These are phyloP conservation scores for Wiebesia pumilae DNA, from an alignment of 1,140 invertebrate species.

Conservation along the genomic window DNA sequence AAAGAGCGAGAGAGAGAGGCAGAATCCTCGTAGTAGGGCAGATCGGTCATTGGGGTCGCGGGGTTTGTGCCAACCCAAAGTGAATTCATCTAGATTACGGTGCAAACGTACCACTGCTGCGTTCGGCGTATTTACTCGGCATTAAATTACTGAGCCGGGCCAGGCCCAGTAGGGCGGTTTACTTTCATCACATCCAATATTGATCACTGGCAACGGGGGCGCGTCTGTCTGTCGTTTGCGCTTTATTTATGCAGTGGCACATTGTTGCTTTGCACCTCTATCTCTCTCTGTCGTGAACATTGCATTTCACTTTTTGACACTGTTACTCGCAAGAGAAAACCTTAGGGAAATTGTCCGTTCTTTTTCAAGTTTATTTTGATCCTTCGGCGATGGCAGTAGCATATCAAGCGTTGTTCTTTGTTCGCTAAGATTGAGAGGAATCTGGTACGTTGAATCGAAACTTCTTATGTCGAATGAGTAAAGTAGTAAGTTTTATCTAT, in stretches of 20 bases:
- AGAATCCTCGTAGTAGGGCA: no score
- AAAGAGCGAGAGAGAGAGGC: background rate
- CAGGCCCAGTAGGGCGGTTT: conserved; percentile 60
- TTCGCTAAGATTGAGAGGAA: no score
- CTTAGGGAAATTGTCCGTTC: no score
- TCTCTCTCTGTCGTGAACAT: background rate
- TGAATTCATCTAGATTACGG: conserved; percentile 73
- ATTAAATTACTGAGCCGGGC: conserved; percentile 72
- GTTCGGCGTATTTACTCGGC: conserved; percentile 67
- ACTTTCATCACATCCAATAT: conserved; percentile 73
- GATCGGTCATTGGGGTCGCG: conserved; percentile 46
- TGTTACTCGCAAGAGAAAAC: background rate
- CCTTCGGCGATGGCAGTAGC: no score
- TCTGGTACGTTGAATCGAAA: no score
- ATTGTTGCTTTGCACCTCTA: conserved; percentile 59
- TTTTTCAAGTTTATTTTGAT: no score
- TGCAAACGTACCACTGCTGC: conserved; percentile 68
- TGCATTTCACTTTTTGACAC: background rate
- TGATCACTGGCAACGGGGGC: conserved; percentile 64
- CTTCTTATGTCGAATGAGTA: no score
- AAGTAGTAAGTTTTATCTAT: no score
- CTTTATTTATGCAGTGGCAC: conserved; percentile 70
- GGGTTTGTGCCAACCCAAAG: conserved; percentile 47
- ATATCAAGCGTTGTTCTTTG: no score
- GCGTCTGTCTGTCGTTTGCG: conserved; percentile 53